Conservation (phyloP, 1,140 invertebrate genomes). For the Nasonia giraulti region DNA sequence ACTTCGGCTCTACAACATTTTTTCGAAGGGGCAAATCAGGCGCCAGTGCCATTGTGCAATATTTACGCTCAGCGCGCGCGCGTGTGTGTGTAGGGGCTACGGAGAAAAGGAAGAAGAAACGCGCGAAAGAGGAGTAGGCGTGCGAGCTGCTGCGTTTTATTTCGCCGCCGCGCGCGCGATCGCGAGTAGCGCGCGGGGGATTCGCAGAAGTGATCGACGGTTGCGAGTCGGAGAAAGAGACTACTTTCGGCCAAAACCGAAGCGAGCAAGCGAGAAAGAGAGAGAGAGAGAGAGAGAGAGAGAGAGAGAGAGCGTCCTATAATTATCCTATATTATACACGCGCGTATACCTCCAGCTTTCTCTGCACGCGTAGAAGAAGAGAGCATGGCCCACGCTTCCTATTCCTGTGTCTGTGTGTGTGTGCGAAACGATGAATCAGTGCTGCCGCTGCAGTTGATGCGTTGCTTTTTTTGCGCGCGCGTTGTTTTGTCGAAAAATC, state of each 20-base stretch:
- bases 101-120: neutral
- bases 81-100: neutral
- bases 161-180: constrained; percentile 21
- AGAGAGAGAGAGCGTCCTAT: neutral
- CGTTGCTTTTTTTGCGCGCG: neutral
- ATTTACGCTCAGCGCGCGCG: neutral
- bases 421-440: constrained; percentile 7
- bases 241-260: constrained; percentile 21
- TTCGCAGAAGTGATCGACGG: constrained; percentile 46
- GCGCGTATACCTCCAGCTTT: neutral
- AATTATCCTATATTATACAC: constrained; percentile 36
- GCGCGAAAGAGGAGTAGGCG: neutral
- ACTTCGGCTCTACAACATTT: too few relatives aligned
- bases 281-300: too few relatives aligned
- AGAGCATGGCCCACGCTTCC: neutral
- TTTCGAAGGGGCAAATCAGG: neutral
- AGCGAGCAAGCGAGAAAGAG: neutral
- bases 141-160: constrained; percentile 25
- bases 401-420: neutral
- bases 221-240: constrained; percentile 6
- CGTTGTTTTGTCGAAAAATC: constrained; percentile 10
- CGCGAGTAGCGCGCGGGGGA: neutral
- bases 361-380: neutral
- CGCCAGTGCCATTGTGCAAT: constrained; percentile 24
- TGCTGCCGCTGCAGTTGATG: neutral